Conservation (phyloP, 1,140 invertebrate genomes). For the Aricia agestis region DNA sequence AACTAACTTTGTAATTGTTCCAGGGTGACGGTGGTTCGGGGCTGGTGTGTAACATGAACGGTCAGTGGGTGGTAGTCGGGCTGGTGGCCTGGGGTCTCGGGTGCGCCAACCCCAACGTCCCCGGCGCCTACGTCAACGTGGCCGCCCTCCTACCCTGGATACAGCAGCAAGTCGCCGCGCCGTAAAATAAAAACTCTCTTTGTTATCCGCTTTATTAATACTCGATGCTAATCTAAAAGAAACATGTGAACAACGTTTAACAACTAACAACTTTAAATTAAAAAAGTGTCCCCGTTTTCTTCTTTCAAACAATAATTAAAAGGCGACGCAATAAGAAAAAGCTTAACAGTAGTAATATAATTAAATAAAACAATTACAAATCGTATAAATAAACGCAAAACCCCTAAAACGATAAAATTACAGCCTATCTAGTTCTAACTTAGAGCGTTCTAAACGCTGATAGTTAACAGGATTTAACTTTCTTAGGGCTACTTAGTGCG, state of each 20-base stretch:
- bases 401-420: conserved; percentile 50
- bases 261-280: conserved; percentile 31
- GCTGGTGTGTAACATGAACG: conserved; percentile 80
- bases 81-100: conserved; percentile 87
- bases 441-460: conserved; percentile 69
- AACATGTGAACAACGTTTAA: conserved; percentile 15
- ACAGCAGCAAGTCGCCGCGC: conserved; percentile 59
- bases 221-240: conserved; percentile 11
- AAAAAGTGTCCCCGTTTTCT: conserved; percentile 17
- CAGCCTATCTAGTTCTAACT: conserved; percentile 39
- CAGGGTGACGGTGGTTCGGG: conserved; percentile 88
- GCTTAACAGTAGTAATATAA: conserved; percentile 56
- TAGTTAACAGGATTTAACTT: conserved; percentile 58
- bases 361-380: conserved; percentile 67
- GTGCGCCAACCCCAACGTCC: conserved; percentile 79
- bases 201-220: conserved; percentile 10
- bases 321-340: neutral
- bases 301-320: conserved; percentile 6
- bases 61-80: conserved; percentile 79
- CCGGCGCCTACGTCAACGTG: conserved; percentile 83
- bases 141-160: conserved; percentile 81
- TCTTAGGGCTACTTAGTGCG: conserved; percentile 47
- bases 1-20: conserved; percentile 29
- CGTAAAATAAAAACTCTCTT: conserved; percentile 30
- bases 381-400: conserved; percentile 63